These are phyloP conservation scores for Zaprionus obscuricornis DNA, from an alignment of 2,888 invertebrate genomes.

Conservation along the genomic window DNA sequence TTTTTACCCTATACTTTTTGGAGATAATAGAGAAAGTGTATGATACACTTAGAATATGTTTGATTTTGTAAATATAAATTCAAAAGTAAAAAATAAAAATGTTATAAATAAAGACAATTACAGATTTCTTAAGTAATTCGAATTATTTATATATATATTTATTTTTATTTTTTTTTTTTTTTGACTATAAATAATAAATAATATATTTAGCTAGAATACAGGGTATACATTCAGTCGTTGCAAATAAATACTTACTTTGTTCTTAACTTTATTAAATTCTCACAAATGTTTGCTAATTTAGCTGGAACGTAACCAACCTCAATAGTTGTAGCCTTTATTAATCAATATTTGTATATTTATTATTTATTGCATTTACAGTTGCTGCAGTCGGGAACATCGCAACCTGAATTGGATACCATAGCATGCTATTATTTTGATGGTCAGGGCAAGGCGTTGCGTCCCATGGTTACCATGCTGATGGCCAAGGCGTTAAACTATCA, in stretches of 20 bases:
- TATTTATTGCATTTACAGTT: conserved; percentile 57
- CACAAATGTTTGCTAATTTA: conserved; percentile 34
- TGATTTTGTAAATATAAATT: too few relatives aligned
- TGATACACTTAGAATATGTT: too few relatives aligned
- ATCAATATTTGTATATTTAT: not conserved
- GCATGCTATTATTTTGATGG: conserved; percentile 99
- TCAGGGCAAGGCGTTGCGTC: conserved; percentile 98
- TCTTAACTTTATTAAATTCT: not conserved
- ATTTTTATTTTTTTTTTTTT: too few relatives aligned
- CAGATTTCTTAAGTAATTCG: too few relatives aligned
- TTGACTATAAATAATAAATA: too few relatives aligned
- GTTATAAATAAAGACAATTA: too few relatives aligned
- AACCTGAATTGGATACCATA: conserved; percentile 94
- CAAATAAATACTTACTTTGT: not conserved
- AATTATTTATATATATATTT: too few relatives aligned
- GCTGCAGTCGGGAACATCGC: conserved; percentile 90
- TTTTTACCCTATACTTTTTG: conserved; percentile 1
- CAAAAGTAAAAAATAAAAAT: too few relatives aligned
- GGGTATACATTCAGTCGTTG: not conserved
- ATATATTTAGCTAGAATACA: too few relatives aligned
- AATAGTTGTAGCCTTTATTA: not conserved
- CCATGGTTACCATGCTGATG: conserved; percentile 97
- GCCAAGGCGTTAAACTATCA: conserved; percentile 96
- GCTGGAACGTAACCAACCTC: not conserved
- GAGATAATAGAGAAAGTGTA: too few relatives aligned